Base-by-base conservation (phyloP, 2,797 vertebrate species). In the Leuciscus waleckii region DNA sequence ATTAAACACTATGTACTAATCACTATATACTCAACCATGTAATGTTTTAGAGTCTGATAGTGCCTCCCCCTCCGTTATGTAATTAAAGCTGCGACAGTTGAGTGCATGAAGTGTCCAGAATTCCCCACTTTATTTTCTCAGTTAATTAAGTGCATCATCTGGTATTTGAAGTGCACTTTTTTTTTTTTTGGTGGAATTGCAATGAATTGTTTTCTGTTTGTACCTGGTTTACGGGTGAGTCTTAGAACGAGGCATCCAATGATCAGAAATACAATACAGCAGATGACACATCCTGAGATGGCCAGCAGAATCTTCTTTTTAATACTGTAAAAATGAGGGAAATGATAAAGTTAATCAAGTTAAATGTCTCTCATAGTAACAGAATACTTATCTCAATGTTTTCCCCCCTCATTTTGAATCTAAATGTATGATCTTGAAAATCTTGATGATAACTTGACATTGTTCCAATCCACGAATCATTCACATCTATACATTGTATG, bases 231-330 rank as follows among this genome's bases (percentile, higher is more conserved):
- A 81, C 87, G 92, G 10, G 46, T 69, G 26, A 92, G 0, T 91
- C 87, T 93, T 37, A 94, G 84, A 56, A 61, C 0, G 43, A 94
- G 85, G 74, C 93, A 95, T 68, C 93, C 94, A 1, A 93, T 17
- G 11, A 94, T 87, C 69, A 94, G 80, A 0, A 73, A 43, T 0
- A 91, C 54, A 63, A 95, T 91, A 32, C 92, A 92, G 43, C 93
- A 94, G 86, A 95, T 71, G 51, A 95, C 58, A 70, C 84, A 92
- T 54, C 94, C 94, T 35, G 92, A 92, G 88, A 95, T 93, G 82
- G 95, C 90, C 8, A 95, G 94, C 85, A 95, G 92, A n/a, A 95
- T 83, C 78, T 94, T 83, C 95, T 93, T 90, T 95, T 96, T 78
- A 95, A 77, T 85, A 95, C 95, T 96, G 78, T 32, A 88, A 39